Conservation (phyloP, 2,113 vertebrate species). For the Catagonus wagneri region DNA sequence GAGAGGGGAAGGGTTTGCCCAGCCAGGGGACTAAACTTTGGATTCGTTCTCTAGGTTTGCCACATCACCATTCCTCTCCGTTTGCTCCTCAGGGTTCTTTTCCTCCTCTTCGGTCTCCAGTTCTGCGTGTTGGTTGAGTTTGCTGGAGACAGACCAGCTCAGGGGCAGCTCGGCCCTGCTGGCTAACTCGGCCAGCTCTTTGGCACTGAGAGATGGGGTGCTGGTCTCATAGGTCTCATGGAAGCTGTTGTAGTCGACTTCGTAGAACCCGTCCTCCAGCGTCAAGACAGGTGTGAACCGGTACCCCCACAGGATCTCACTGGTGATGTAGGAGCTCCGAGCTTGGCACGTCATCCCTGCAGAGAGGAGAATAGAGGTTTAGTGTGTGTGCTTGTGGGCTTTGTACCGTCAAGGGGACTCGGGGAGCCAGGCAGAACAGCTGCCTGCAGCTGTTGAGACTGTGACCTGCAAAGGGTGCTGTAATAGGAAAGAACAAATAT, state of each 20-base stretch:
- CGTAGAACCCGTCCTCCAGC: slow-evolving; percentile 98
- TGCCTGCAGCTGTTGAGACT: accelerated
- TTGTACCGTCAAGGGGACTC: background rate
- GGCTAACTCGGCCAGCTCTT: slow-evolving; percentile 93
- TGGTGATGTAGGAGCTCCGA: slow-evolving; percentile 96
- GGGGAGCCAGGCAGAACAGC: accelerated
- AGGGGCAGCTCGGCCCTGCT: slow-evolving; percentile 92
- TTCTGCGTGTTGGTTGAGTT: slow-evolving; percentile 95
- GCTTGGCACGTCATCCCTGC: slow-evolving; percentile 99
- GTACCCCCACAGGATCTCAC: slow-evolving; percentile 98
- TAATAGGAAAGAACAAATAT: background rate
- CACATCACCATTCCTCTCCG: slow-evolving; percentile 95
- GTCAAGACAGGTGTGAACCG: slow-evolving; percentile 98
- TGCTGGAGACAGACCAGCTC: slow-evolving; percentile 96
- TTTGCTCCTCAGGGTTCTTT: slow-evolving; percentile 90
- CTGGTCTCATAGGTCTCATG: slow-evolving; percentile 98
- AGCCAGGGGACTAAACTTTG: slow-evolving; percentile 90
- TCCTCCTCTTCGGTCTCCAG: slow-evolving; percentile 91
- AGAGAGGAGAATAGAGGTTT: slow-evolving; percentile 71
- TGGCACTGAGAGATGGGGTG: slow-evolving; percentile 96
- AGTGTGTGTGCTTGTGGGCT: background rate
- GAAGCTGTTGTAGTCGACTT: slow-evolving; percentile 99
- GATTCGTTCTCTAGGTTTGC: slow-evolving; percentile 96
- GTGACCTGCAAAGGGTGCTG: background rate
- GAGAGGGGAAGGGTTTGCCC: background rate